Evolutionary conservation across 1,140 invertebrate species (phyloP), one percentile per base, ranked within the genome.

Genomic region (Aphis gossypii): DNA sequence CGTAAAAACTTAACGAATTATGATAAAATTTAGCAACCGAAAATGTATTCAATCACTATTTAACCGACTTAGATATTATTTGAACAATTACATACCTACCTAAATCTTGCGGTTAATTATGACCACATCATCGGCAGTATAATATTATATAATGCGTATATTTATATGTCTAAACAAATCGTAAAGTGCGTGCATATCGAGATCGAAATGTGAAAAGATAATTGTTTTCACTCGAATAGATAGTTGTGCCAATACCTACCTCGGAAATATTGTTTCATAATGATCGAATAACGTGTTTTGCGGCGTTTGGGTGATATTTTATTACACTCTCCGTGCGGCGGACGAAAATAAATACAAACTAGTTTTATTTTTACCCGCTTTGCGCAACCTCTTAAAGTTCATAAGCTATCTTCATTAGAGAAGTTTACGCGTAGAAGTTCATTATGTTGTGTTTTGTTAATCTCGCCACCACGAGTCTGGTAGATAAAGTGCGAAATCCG

Each of bases 361-460:
- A 86, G 41, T 86, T 86, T 83, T 38, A 30, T 86, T 86, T 46
- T 86, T 41, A 41, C 21, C 8, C 11, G 83, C 8, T 25, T 3
- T 30, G 56, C 9, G 30, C 25, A 5, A 76, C 30, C 84, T 44
- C 83, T 30, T 46, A 46, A 86, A 86, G 84, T 86, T 46, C 84
- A 86, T 25, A 30, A 86, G 41, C 9, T 25, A 86, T 86, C 84
- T 86, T 46, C 84, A 46, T 86, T 86, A 86, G 41, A 86, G 41
- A 86, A 86, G 84, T 86, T 46, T 14, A 44, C 84, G 83, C 8
- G 76, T 23, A 83, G 20, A 83, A 83, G 84, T 86, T 84, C 83
- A 25, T 84, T 44, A 44, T 44, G 41, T 46, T n/a, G 41, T 38
- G 41, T 46, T 86, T 30, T 23, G 84, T 44, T 38, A 23, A 84